Conservation (phyloP, 2,113 vertebrate species). For the Dipodomys stephensi region DNA sequence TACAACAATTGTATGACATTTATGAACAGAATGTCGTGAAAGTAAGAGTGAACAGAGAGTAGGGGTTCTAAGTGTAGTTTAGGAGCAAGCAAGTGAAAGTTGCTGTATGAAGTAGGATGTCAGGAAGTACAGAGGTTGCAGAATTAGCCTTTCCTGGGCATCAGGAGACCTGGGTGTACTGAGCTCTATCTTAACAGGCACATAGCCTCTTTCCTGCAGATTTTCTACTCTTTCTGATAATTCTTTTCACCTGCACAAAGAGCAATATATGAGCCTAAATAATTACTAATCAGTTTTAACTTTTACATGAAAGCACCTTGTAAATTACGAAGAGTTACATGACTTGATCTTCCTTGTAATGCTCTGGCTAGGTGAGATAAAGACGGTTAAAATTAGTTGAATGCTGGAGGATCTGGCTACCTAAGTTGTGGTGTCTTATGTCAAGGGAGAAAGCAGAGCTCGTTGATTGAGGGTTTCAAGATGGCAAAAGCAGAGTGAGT, state of each 20-base stretch:
- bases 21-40: neutral
- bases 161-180: neutral
- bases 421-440: neutral
- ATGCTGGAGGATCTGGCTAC: neutral
- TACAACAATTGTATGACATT: neutral
- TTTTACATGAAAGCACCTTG: neutral
- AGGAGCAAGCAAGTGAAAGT: neutral
- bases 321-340: neutral
- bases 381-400: neutral
- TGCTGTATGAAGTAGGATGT: neutral
- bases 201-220: neutral
- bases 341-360: neutral
- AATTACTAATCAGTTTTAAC: neutral
- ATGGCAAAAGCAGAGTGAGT: neutral
- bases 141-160: neutral
- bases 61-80: neutral
- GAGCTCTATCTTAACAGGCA: neutral
- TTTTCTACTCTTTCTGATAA: neutral
- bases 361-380: conserved; percentile 3
- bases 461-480: neutral
- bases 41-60: neutral
- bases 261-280: neutral
- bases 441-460: neutral
- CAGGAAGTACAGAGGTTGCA: neutral
- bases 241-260: neutral